Percentiles rank a stretch among this genome's conserved stretches.
phyloP scores from a whole-genome alignment of 2,888 invertebrate genomes.

The Drosophila pseudotakahashii region DNA sequence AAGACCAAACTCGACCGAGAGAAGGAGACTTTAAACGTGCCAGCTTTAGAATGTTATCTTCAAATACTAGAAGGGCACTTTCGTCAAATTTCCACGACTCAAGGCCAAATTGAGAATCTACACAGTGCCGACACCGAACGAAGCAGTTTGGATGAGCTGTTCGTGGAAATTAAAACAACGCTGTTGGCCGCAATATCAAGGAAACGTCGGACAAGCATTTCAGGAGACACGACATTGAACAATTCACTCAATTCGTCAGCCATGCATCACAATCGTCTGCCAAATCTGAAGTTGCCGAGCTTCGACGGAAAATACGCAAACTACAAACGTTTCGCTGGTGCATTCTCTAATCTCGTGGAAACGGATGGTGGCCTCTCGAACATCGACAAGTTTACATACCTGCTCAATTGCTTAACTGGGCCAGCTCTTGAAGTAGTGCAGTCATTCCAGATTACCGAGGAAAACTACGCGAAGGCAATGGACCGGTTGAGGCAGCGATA shows the following conservation, averaged over 20 bases:
- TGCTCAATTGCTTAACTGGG: no score
- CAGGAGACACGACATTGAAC: neutral
- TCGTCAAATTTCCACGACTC: neutral
- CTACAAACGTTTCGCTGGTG: neutral
- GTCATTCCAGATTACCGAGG: no score
- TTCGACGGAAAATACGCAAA: slow-evolving; percentile 1
- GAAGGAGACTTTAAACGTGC: slow-evolving; percentile 1
- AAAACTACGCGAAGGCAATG: no score
- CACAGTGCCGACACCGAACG: neutral
- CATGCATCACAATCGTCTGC: slow-evolving; percentile 1
- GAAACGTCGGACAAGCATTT: neutral
- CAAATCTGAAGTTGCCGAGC: neutral
- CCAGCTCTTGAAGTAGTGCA: neutral
- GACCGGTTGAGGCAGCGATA: no score
- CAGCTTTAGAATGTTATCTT: slow-evolving; percentile 1
- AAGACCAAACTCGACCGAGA: neutral
- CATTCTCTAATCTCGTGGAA: neutral
- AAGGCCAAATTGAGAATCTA: neutral
- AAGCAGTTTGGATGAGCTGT: neutral
- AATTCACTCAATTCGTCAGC: neutral
- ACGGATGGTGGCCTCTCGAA: neutral
- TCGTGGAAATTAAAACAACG: neutral
- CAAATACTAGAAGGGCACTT: neutral
- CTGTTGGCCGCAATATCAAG: neutral
- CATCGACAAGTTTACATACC: no score